Conservation (phyloP, 2,797 vertebrate species). For the Scleropages formosus region DNA sequence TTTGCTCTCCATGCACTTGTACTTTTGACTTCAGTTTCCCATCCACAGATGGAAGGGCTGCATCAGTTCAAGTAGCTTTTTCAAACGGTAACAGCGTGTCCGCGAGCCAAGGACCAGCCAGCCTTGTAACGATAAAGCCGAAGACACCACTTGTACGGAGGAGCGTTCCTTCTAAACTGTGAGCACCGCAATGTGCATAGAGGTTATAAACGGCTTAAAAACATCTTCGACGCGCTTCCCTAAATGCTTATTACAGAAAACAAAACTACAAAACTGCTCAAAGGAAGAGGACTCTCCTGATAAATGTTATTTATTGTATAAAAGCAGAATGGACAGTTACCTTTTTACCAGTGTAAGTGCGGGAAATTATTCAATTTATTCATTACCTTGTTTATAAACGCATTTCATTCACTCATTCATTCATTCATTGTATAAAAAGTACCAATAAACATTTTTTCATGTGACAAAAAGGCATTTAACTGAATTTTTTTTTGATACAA, state of each 20-base stretch:
- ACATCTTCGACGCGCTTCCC: no score
- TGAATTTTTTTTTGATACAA: constrained; percentile 71
- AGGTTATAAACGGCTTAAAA: constrained; percentile 18
- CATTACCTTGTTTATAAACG: constrained; percentile 65
- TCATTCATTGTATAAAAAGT: constrained; percentile 73
- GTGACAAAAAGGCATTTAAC: constrained; percentile 71
- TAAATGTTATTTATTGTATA: constrained; percentile 67
- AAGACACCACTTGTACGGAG: constrained; percentile 40
- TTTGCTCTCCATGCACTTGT: constrained; percentile 51
- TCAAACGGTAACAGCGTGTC: constrained; percentile 60
- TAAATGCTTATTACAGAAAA: constrained; percentile 21
- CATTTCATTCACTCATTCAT: constrained; percentile 48
- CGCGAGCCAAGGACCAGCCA: constrained; percentile 57
- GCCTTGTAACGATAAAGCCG: constrained; percentile 60
- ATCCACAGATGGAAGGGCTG: constrained; percentile 62
- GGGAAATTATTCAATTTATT: constrained; percentile 64
- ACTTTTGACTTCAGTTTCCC: constrained; percentile 53
- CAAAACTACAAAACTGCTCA: constrained; percentile 26
- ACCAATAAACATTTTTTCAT: constrained; percentile 74
- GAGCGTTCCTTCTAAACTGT: constrained; percentile 6
- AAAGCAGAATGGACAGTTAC: constrained; percentile 68
- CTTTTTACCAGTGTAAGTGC: constrained; percentile 58
- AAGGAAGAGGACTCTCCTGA: constrained; percentile 48
- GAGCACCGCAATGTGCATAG: constrained; percentile 28
- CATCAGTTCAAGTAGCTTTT: constrained; percentile 51